Percentiles rank a stretch among this genome's conserved stretches.
Evolutionary conservation across 2,797 vertebrate species (phyloP).

Genomic region (Otus scops): DNA sequence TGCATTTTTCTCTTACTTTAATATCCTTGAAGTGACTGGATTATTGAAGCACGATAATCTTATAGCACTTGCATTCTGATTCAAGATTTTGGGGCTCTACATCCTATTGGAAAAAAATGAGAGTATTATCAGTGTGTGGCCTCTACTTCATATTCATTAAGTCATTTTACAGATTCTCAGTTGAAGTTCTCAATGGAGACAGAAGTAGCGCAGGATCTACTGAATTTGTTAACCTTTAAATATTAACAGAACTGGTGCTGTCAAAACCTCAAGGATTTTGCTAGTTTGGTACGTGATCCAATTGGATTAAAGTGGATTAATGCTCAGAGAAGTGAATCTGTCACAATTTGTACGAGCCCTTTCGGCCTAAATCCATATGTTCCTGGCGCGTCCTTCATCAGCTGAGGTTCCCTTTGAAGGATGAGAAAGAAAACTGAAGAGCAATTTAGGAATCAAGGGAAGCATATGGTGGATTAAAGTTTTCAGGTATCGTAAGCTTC

Average conservation of each 20-base stretch:
- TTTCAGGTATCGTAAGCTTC: constrained; percentile 5
- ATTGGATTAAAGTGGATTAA: constrained; percentile 43
- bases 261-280: constrained; percentile 17
- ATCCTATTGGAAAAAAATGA: not conserved
- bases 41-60: not conserved
- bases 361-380: not conserved
- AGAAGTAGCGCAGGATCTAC: not conserved
- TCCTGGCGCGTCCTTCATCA: not conserved
- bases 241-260: not conserved
- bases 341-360: not conserved
- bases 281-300: constrained; percentile 28
- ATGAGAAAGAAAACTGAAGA: not conserved
- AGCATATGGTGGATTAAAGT: constrained; percentile 14
- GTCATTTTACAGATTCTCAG: not conserved
- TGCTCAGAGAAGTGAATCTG: not conserved
- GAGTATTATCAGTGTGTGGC: not conserved
- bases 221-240: constrained; percentile 39
- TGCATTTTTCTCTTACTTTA: not conserved
- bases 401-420: not conserved
- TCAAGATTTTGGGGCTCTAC: not conserved
- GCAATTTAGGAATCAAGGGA: not conserved
- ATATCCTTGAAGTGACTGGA: not conserved
- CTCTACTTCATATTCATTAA: not conserved
- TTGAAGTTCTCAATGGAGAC: not conserved
- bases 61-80: not conserved